These are phyloP conservation scores for Lasioglossum zephyrum DNA, from an alignment of 2,888 invertebrate genomes.

Conservation along the genomic window DNA sequence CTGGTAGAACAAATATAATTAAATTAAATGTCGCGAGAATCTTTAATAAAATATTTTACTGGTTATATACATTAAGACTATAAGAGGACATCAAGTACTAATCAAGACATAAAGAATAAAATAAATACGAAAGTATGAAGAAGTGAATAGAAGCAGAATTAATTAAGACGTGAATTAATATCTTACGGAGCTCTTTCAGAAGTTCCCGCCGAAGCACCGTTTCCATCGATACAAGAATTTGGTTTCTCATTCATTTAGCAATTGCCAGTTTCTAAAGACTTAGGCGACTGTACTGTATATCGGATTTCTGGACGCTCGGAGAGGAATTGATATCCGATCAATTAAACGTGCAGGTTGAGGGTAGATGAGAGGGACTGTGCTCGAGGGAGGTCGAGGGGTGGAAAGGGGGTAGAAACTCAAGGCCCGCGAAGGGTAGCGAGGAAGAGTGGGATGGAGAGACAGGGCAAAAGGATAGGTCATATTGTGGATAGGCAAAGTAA, in stretches of 20 bases:
- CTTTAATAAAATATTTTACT: too few species aligned
- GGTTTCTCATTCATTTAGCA: slow-evolving; percentile 12
- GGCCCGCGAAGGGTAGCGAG: slow-evolving; percentile 23
- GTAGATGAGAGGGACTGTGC: slow-evolving; percentile 27
- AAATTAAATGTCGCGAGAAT: too few species aligned
- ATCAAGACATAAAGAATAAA: background rate
- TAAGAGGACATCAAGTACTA: too few species aligned
- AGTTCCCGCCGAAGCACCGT: background rate
- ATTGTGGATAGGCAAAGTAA: slow-evolving; percentile 78
- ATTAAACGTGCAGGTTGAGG: slow-evolving; percentile 60
- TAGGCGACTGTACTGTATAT: background rate
- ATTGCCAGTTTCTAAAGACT: background rate
- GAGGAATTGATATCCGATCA: slow-evolving; percentile 73
- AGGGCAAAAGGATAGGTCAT: slow-evolving; percentile 72
- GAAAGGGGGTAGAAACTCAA: slow-evolving; percentile 31
- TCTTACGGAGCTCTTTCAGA: background rate
- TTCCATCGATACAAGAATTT: slow-evolving; percentile 1
- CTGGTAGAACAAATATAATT: too few species aligned
- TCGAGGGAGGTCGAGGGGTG: slow-evolving; percentile 3
- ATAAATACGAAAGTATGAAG: background rate
- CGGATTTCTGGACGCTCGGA: slow-evolving; percentile 12
- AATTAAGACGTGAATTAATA: background rate
- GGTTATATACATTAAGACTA: too few species aligned
- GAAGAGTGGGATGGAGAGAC: slow-evolving; percentile 35
- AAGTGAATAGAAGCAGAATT: background rate